These are phyloP conservation scores for Manis pentadactyla DNA, from an alignment of 2,797 vertebrate species.

Conservation along the genomic window DNA sequence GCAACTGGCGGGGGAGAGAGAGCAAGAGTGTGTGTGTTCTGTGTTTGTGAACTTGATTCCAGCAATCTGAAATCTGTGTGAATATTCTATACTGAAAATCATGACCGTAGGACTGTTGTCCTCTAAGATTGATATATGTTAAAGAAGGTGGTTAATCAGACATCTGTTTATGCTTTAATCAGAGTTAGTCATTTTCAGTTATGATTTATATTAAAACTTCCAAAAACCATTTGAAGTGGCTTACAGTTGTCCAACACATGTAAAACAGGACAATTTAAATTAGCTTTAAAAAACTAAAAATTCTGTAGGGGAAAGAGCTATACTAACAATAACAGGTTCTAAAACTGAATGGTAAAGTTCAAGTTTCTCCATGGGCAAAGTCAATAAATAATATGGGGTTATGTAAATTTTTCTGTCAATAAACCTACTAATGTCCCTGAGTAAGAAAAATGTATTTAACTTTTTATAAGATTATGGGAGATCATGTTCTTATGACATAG, in stretches of 20 bases:
- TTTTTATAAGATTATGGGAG: neutral
- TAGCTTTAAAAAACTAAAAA: conserved; percentile 37
- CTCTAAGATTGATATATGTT: conserved; percentile 11
- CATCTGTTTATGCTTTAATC: conserved; percentile 59
- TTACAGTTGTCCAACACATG: conserved; percentile 43
- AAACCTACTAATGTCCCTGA: conserved; percentile 27
- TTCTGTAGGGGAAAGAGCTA: neutral
- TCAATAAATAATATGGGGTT: neutral
- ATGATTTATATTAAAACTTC: conserved; percentile 54
- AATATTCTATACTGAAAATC: conserved; percentile 59
- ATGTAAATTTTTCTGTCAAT: conserved; percentile 30
- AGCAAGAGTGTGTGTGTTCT: neutral
- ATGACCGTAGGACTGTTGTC: conserved; percentile 40
- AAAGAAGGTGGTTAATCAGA: conserved; percentile 36
- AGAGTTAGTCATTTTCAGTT: conserved; percentile 66
- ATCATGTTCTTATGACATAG: neutral
- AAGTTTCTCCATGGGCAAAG: conserved; percentile 14
- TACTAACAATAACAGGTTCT: neutral
- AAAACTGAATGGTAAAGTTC: conserved; percentile 41
- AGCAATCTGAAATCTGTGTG: conserved; percentile 6
- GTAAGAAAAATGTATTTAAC: conserved; percentile 41
- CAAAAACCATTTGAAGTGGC: conserved; percentile 62
- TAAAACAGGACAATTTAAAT: conserved; percentile 56
- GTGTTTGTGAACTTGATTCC: neutral
- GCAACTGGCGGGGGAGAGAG: neutral